Percentiles rank a stretch among this genome's conserved stretches.
These are phyloP conservation scores for Spialia ferax DNA, from an alignment of 2,888 invertebrate species.

Conservation along the genomic window DNA sequence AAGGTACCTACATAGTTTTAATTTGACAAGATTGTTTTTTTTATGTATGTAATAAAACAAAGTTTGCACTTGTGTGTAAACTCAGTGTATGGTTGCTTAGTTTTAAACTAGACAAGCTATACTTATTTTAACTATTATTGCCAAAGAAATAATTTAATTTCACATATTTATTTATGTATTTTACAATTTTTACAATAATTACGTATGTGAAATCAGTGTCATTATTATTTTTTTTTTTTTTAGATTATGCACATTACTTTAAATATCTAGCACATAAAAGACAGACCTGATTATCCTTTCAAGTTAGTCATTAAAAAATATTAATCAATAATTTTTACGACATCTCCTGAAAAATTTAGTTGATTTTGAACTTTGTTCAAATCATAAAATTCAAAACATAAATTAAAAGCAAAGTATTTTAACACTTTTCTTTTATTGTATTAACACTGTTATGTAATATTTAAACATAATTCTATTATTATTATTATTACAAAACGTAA, in stretches of 20 bases:
- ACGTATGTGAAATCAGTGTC: background rate
- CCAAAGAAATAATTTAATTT: constrained; percentile 31
- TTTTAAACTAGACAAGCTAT: background rate
- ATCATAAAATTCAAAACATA: background rate
- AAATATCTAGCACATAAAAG: constrained; percentile 11
- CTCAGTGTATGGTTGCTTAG: too few relatives aligned
- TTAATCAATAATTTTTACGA: background rate
- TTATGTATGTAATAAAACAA: too few relatives aligned
- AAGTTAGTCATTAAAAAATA: background rate
- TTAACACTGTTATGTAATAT: too few relatives aligned
- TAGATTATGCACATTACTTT: background rate
- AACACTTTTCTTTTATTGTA: too few relatives aligned
- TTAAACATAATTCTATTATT: too few relatives aligned
- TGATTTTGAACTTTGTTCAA: background rate
- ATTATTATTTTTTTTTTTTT: background rate
- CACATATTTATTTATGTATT: constrained; percentile 23
- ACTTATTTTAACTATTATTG: constrained; percentile 2
- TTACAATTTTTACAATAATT: constrained; percentile 12
- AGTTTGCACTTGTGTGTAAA: too few relatives aligned
- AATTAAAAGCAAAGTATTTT: too few relatives aligned
- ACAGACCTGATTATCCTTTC: background rate
- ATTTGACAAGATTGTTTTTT: too few relatives aligned
- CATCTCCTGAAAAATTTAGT: background rate
- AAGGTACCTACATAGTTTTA: too few relatives aligned
- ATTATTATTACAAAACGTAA: background rate